Evolutionary conservation across 1,140 invertebrate species (phyloP).

Genomic region (Sesamia nonagrioides): DNA sequence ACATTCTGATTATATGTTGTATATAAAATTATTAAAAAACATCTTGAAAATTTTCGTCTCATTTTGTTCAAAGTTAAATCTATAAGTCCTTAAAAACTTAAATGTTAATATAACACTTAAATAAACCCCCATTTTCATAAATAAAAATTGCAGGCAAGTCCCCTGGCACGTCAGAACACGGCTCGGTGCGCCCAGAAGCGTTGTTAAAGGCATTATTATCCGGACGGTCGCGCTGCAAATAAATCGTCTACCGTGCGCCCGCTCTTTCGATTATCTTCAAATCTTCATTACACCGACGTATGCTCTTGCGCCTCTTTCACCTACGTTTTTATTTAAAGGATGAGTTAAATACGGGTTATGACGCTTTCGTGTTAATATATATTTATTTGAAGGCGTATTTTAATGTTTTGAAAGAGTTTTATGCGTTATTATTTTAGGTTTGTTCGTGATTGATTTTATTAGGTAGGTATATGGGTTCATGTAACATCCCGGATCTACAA

Average conservation of each 20-base stretch:
- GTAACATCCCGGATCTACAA: too few relatives aligned
- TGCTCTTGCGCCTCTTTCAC: slow-evolving; percentile 67
- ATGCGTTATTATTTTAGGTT: background rate
- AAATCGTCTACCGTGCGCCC: slow-evolving; percentile 82
- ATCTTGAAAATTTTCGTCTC: too few relatives aligned
- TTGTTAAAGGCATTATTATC: slow-evolving; percentile 86
- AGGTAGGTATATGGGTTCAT: background rate
- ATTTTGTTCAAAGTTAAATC: too few relatives aligned
- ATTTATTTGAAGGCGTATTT: background rate
- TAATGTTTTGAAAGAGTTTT: background rate
- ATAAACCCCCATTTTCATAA: background rate
- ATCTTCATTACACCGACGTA: slow-evolving; percentile 86
- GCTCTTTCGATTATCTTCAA: slow-evolving; percentile 87
- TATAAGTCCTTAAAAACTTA: too few relatives aligned
- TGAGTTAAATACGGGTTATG: slow-evolving; percentile 22
- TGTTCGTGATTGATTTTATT: background rate
- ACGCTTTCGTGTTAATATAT: background rate
- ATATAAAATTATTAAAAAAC: too few relatives aligned
- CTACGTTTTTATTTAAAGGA: slow-evolving; percentile 37
- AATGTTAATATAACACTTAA: too few relatives aligned
- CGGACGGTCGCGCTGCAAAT: slow-evolving; percentile 85
- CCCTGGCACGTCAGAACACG: slow-evolving; percentile 59
- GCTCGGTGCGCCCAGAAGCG: slow-evolving; percentile 75
- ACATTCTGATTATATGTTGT: too few relatives aligned
- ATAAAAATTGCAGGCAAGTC: slow-evolving; percentile 55